These are phyloP conservation scores for Musca domestica DNA, from an alignment of 1,140 invertebrate species.

Conservation along the genomic window DNA sequence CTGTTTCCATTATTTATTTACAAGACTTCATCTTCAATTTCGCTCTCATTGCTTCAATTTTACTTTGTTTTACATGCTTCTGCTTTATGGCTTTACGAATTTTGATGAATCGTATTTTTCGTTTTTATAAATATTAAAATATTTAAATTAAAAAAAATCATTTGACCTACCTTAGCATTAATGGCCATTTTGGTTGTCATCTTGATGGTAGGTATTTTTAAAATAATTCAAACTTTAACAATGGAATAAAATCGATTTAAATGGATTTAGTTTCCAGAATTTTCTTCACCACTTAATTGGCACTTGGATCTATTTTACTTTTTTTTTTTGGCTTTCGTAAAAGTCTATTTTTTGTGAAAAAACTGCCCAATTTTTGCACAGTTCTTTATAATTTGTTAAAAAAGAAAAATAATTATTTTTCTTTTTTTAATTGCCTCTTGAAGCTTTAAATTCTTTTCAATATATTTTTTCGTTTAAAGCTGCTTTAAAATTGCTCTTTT, in stretches of 20 bases:
- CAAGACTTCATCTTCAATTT: no score
- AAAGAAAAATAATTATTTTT: conserved; percentile 5
- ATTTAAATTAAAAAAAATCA: neutral
- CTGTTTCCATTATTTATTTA: no score
- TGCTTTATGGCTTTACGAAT: neutral
- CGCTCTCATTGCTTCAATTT: no score
- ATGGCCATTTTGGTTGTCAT: conserved; percentile 51
- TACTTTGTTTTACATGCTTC: no score
- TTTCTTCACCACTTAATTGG: neutral
- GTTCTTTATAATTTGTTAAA: neutral
- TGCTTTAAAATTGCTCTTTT: neutral
- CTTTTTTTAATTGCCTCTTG: neutral
- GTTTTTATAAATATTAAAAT: neutral
- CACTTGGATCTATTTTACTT: conserved; percentile 1
- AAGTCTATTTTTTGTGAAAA: neutral
- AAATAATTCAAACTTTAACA: conserved; percentile 6
- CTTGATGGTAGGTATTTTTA: conserved; percentile 19
- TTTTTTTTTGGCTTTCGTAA: neutral
- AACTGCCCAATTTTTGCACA: neutral
- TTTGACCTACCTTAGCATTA: conserved; percentile 43
- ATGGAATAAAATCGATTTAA: neutral
- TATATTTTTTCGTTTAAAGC: no score
- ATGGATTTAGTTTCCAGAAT: neutral
- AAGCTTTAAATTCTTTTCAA: no score
- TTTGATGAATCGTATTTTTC: neutral